These are phyloP conservation scores for Lates calcarifer DNA, from an alignment of 2,113 vertebrate species.

Conservation along the genomic window DNA sequence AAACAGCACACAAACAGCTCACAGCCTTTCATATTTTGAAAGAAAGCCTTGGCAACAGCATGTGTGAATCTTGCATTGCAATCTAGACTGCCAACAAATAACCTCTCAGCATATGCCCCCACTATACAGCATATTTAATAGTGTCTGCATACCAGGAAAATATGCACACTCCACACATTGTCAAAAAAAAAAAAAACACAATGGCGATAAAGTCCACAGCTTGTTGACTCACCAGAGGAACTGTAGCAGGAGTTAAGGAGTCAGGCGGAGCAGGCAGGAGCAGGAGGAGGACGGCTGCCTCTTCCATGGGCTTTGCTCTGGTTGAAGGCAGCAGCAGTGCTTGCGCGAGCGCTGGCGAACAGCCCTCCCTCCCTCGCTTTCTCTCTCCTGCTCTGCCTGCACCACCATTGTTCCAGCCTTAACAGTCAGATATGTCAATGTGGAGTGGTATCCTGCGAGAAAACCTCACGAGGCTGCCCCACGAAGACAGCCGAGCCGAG, in stretches of 20 bases:
- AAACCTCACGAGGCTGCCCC: neutral
- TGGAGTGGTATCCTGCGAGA: neutral
- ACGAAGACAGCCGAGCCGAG: neutral
- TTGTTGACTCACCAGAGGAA: slow-evolving; percentile 62
- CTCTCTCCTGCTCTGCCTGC: slow-evolving; percentile 57
- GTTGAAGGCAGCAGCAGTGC: slow-evolving; percentile 46
- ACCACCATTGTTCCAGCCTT: slow-evolving; percentile 16
- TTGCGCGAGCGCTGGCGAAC: slow-evolving; percentile 36
- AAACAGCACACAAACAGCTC: slow-evolving; percentile 41
- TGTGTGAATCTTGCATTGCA: slow-evolving; percentile 38
- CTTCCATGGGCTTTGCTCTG: slow-evolving; percentile 48
- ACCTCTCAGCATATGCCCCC: slow-evolving; percentile 53
- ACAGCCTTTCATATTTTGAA: slow-evolving; percentile 28
- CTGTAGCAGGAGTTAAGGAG: slow-evolving; percentile 34
- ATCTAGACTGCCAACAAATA: slow-evolving; percentile 37
- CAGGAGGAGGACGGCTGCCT: slow-evolving; percentile 44
- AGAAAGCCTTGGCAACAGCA: slow-evolving; percentile 58
- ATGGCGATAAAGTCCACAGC: slow-evolving; percentile 3
- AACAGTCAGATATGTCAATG: slow-evolving; percentile 42
- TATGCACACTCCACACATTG: neutral
- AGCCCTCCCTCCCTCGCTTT: slow-evolving; percentile 28
- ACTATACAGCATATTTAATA: slow-evolving; percentile 25
- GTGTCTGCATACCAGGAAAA: slow-evolving; percentile 7
- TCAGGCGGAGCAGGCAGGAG: slow-evolving; percentile 7
- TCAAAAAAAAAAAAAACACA: neutral